phyloP scores from a whole-genome alignment of 1,140 invertebrate species.

The Caenorhabditis inopinata region DNA sequence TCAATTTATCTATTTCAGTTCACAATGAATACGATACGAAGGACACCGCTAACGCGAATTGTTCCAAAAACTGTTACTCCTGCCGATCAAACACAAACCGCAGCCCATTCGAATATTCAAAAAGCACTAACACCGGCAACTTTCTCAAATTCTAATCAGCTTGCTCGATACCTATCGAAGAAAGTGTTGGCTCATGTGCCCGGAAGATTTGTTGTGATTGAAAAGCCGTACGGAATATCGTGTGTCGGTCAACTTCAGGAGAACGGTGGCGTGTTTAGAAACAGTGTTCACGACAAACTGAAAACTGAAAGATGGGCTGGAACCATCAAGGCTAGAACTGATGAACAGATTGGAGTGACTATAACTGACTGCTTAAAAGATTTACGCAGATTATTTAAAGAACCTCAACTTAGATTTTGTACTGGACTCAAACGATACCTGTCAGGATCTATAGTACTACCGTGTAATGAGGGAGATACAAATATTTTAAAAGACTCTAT shows the following conservation, averaged over 20 bases:
- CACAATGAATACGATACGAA: background rate
- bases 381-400: background rate
- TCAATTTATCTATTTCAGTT: background rate
- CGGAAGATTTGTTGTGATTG: background rate
- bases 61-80: no score
- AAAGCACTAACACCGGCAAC: background rate
- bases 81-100: background rate
- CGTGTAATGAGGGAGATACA: background rate
- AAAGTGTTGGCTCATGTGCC: background rate
- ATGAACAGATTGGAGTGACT: background rate
- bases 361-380: background rate
- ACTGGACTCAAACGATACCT: slow-evolving; percentile 17
- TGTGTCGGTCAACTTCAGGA: slow-evolving; percentile 23
- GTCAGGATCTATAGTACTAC: background rate
- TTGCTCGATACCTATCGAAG: background rate
- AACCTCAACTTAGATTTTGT: slow-evolving; percentile 7
- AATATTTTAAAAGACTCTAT: slow-evolving; percentile 15
- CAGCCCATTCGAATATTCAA: background rate
- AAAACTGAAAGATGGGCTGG: slow-evolving; percentile 14
- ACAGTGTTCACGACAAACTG: background rate
- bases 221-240: slow-evolving; percentile 6
- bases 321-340: background rate
- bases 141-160: background rate
- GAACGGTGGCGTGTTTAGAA: slow-evolving; percentile 9
- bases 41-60: background rate